Conservation (phyloP, 2,888 invertebrate species). For the Dryocosmus kuriphilus region DNA sequence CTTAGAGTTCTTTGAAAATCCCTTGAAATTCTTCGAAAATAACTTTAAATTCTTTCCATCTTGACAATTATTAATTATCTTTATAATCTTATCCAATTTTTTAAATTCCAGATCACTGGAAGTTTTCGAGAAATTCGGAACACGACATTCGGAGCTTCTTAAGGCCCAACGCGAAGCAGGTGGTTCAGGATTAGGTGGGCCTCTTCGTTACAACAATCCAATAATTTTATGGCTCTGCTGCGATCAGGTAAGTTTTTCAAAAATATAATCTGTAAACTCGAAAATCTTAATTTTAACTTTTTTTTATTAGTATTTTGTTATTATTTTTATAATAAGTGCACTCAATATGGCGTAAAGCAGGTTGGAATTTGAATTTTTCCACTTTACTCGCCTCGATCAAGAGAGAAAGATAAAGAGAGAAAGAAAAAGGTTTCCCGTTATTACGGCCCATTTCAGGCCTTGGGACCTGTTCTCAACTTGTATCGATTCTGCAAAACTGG, state of each 20-base stretch:
- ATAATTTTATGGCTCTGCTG: slow-evolving; percentile 92
- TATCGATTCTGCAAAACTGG: slow-evolving; percentile 54
- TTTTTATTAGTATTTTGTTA: too few relatives aligned
- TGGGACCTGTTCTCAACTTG: slow-evolving; percentile 43
- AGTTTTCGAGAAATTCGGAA: slow-evolving; percentile 85
- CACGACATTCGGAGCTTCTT: slow-evolving; percentile 85
- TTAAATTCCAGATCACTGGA: slow-evolving; percentile 84
- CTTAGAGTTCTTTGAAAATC: too few relatives aligned
- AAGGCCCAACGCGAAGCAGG: slow-evolving; percentile 83
- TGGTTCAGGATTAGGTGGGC: slow-evolving; percentile 83
- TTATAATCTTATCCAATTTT: too few relatives aligned
- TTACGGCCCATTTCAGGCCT: slow-evolving; percentile 61
- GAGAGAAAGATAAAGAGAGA: slow-evolving; percentile 75
- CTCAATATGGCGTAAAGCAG: slow-evolving; percentile 54
- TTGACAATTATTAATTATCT: too few relatives aligned
- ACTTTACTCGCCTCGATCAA: slow-evolving; percentile 59
- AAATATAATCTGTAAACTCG: too few relatives aligned
- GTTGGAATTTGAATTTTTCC: slow-evolving; percentile 68
- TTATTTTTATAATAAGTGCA: too few relatives aligned
- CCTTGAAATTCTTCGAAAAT: too few relatives aligned
- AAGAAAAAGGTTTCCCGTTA: slow-evolving; percentile 75
- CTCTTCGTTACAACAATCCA: slow-evolving; percentile 86
- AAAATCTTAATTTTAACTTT: too few relatives aligned
- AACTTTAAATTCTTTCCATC: too few relatives aligned
- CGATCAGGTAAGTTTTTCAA: slow-evolving; percentile 81